Percentiles rank a stretch among this genome's conserved stretches.
Conservation (phyloP, 1,140 invertebrate species). For the Euborellia annulipes region DNA sequence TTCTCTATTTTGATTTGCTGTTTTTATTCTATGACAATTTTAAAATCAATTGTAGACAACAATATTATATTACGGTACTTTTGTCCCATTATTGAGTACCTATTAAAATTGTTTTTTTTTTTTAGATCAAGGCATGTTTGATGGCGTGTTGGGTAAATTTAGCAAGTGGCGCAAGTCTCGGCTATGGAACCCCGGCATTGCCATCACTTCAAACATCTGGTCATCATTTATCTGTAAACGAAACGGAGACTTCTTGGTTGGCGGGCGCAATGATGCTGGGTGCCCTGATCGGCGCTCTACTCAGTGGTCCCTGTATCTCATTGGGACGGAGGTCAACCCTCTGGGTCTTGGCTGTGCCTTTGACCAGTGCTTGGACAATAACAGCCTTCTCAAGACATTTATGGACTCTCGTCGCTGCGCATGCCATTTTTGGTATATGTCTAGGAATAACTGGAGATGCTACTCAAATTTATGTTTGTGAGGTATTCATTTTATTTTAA, state of each 20-base stretch:
- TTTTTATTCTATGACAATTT: too few species aligned
- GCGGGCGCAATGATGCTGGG: conserved; percentile 28
- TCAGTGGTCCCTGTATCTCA: conserved; percentile 24
- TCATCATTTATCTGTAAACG: conserved; percentile 2
- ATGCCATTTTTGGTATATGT: conserved; percentile 7
- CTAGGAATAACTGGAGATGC: conserved; percentile 8
- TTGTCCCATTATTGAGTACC: too few species aligned
- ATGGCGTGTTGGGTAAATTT: conserved; percentile 11
- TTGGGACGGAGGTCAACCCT: conserved; percentile 25
- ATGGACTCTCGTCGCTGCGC: conserved; percentile 25
- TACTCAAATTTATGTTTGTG: conserved; percentile 10
- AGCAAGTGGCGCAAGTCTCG: conserved; percentile 11
- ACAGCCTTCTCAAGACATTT: conserved; percentile 25
- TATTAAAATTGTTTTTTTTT: too few species aligned
- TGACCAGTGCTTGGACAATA: conserved; percentile 26
- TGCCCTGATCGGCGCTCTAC: conserved; percentile 25
- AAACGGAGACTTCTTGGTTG: conserved; percentile 26
- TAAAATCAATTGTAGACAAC: too few species aligned
- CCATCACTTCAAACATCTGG: conserved; percentile 4
- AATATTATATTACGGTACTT: too few species aligned
- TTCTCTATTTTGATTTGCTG: too few species aligned
- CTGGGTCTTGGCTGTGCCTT: conserved; percentile 23
- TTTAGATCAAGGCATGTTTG: conserved; percentile 6
- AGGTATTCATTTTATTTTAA: too few species aligned
- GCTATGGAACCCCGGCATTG: conserved; percentile 10